Evolutionary conservation across 2,113 vertebrate genomes (phyloP).

Genomic region (Platycercus adscitus): DNA sequence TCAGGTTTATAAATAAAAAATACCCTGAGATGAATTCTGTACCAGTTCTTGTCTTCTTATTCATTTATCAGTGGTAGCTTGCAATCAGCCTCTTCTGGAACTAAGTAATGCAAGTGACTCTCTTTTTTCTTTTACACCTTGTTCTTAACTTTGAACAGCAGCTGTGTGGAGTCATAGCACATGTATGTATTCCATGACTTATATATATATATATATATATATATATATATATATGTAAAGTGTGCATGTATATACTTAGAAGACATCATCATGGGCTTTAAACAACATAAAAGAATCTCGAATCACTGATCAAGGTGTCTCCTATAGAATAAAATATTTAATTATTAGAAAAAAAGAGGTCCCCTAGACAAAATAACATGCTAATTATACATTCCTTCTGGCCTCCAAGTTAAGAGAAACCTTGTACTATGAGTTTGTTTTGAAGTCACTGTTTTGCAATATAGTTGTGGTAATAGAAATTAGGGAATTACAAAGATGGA

Average conservation of each 20-base stretch:
- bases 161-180: neutral
- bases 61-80: neutral
- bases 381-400: neutral
- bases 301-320: neutral
- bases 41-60: neutral
- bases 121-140: neutral
- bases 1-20: slow-evolving; percentile 21
- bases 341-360: neutral
- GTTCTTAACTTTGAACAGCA: neutral
- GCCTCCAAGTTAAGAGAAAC: neutral
- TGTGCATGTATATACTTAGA: neutral
- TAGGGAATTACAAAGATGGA: slow-evolving; percentile 21
- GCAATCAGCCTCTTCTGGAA: neutral
- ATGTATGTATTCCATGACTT: neutral
- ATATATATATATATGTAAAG: neutral
- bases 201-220: too few relatives aligned
- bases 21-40: neutral
- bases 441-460: neutral
- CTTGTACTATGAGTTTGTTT: neutral
- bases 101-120: neutral
- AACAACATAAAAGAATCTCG: neutral
- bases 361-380: neutral
- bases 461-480: slow-evolving; percentile 17
- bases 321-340: neutral
- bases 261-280: neutral